These are phyloP conservation scores for Orthosia gracilis DNA, from an alignment of 2,888 invertebrate species.

Conservation along the genomic window DNA sequence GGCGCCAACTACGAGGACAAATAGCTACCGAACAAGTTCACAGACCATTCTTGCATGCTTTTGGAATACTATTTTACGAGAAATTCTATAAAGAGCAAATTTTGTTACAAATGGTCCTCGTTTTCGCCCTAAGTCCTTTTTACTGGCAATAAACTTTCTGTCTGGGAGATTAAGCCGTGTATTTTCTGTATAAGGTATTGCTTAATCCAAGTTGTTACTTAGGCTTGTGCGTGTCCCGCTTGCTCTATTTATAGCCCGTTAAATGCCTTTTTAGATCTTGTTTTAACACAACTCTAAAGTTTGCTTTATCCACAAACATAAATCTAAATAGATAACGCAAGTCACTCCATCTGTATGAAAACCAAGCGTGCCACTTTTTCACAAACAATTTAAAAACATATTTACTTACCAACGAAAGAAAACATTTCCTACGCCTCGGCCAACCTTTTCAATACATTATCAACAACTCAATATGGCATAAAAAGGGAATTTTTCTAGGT, in stretches of 20 bases:
- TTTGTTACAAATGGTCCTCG: too few relatives aligned
- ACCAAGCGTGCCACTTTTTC: too few relatives aligned
- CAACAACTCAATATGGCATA: too few relatives aligned
- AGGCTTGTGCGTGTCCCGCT: neutral
- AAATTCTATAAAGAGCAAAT: slow-evolving; percentile 45
- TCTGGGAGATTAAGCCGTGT: neutral
- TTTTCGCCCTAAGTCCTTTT: slow-evolving; percentile 6
- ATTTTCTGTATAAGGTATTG: slow-evolving; percentile 3
- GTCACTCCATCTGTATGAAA: too few relatives aligned
- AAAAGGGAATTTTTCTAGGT: too few relatives aligned
- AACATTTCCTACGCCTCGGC: too few relatives aligned
- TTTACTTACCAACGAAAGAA: too few relatives aligned
- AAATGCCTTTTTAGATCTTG: neutral
- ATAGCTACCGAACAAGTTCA: slow-evolving; percentile 69
- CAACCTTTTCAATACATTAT: too few relatives aligned
- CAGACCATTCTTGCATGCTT: slow-evolving; percentile 59
- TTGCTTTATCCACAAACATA: too few relatives aligned
- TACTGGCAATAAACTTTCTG: slow-evolving; percentile 8
- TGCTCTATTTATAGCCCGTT: slow-evolving; percentile 1
- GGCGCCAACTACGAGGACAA: slow-evolving; percentile 80
- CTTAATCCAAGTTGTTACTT: slow-evolving; percentile 5
- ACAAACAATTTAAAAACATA: too few relatives aligned
- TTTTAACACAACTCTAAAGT: neutral
- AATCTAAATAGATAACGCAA: too few relatives aligned
- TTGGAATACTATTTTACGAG: slow-evolving; percentile 54